Percentiles rank a stretch among this genome's conserved stretches.
phyloP scores from a whole-genome alignment of 2,888 invertebrate species.

The Tetrapedia diversipes region DNA sequence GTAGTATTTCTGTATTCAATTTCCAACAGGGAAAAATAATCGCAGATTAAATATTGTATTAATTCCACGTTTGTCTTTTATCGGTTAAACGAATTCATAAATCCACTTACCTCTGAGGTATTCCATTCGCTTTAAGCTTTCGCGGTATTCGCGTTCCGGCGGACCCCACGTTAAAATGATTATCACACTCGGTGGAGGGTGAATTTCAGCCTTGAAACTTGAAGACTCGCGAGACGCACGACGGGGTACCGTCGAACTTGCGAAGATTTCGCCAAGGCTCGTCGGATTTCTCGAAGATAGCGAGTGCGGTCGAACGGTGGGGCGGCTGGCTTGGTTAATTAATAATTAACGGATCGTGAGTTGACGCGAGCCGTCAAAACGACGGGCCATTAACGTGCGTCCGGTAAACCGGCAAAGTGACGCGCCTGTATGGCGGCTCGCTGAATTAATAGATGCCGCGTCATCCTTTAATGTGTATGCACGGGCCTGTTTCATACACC shows the following conservation, averaged over 20 bases:
- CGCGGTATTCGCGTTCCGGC: too few relatives aligned
- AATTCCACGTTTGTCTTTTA: too few relatives aligned
- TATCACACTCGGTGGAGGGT: neutral
- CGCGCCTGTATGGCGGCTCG: conserved; percentile 6
- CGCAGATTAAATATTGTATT: too few relatives aligned
- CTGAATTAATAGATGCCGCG: conserved; percentile 41
- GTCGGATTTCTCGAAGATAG: neutral
- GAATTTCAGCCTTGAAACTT: neutral
- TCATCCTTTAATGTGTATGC: conserved; percentile 31
- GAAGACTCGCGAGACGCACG: too few relatives aligned
- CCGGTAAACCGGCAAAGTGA: conserved; percentile 24
- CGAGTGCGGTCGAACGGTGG: neutral
- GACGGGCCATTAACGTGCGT: conserved; percentile 7
- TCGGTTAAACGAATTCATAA: neutral
- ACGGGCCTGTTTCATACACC: neutral
- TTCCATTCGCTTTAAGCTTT: neutral
- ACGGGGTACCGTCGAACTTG: neutral
- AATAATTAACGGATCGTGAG: conserved; percentile 28
- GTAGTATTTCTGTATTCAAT: too few relatives aligned
- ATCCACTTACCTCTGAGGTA: neutral
- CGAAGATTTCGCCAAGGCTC: neutral
- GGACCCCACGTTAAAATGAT: neutral
- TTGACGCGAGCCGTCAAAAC: conserved; percentile 23
- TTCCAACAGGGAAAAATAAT: too few relatives aligned
- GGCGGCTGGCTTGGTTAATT: conserved; percentile 22